phyloP scores from a whole-genome alignment of 1,140 invertebrate genomes.

The Drosophila novamexicana region DNA sequence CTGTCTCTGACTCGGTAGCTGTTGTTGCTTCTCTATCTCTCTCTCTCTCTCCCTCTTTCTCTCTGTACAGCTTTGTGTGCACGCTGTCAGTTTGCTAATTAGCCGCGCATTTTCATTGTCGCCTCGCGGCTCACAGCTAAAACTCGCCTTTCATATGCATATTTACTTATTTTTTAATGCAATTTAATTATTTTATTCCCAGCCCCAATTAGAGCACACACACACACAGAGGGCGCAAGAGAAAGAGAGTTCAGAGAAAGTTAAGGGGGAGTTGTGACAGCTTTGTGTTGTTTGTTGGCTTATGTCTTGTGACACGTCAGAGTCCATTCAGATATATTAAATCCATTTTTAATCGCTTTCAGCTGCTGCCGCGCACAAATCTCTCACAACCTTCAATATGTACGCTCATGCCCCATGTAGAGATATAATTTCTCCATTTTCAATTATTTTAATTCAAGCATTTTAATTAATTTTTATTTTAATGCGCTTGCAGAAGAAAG shows the following conservation, averaged over 20 bases:
- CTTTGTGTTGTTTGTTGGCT: conserved; percentile 50
- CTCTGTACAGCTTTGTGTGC: conserved; percentile 39
- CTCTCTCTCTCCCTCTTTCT: no score
- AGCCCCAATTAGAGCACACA: conserved; percentile 39
- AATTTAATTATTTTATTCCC: conserved; percentile 75
- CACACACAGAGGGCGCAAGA: background rate
- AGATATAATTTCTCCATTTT: background rate
- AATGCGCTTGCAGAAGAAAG: no score
- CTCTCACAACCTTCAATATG: background rate
- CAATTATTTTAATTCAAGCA: background rate
- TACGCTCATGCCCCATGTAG: background rate
- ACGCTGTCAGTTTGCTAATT: conserved; percentile 74
- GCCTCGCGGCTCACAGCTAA: conserved; percentile 32
- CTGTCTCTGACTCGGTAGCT: background rate
- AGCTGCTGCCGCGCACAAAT: conserved; percentile 36
- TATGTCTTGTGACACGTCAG: conserved; percentile 68
- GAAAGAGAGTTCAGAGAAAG: no score
- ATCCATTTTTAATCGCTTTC: conserved; percentile 78
- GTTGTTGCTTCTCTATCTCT: background rate
- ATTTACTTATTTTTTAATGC: conserved; percentile 76
- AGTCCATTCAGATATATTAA: conserved; percentile 67
- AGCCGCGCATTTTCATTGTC: conserved; percentile 74
- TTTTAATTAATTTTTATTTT: background rate
- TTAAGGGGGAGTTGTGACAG: conserved; percentile 18
- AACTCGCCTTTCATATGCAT: conserved; percentile 74